Percentiles rank a stretch among this genome's conserved stretches.
Conservation (phyloP, 2,113 vertebrate species). For the Seriola quinqueradiata region DNA sequence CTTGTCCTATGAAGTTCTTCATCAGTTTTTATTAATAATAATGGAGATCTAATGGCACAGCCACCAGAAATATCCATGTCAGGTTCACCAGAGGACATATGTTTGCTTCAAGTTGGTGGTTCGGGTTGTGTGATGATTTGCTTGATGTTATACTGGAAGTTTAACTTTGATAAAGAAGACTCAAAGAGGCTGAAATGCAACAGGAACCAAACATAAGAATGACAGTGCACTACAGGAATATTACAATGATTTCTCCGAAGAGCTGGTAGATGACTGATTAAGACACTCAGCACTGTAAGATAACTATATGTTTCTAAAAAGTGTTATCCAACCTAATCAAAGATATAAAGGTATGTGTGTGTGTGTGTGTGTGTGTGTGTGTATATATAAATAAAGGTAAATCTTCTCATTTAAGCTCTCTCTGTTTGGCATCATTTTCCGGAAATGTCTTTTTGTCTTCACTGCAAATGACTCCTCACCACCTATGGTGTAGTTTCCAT, state of each 20-base stretch:
- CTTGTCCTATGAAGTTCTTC: slow-evolving; percentile 20
- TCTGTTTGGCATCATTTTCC: not conserved
- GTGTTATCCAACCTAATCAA: not conserved
- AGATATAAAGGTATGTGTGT: not conserved
- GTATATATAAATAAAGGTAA: not conserved
- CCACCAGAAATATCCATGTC: not conserved
- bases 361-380: no score
- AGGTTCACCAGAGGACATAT: not conserved
- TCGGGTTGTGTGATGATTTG: not conserved
- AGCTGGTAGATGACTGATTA: not conserved
- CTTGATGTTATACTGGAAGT: not conserved
- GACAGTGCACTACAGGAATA: not conserved
- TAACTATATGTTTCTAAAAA: not conserved
- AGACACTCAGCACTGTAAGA: not conserved
- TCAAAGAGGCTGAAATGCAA: not conserved
- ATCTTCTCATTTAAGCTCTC: not conserved
- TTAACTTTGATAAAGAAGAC: not conserved
- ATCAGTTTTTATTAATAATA: not conserved
- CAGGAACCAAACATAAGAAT: not conserved
- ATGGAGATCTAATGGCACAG: not conserved
- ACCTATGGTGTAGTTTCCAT: not conserved
- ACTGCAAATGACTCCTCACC: not conserved
- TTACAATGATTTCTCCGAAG: not conserved
- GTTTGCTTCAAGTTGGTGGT: not conserved
- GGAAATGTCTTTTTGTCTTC: not conserved